A percentile compares a stretch with the other conserved stretches of the same genome.
Evolutionary conservation across 2,797 vertebrate genomes (phyloP).

Genomic region (Fistularia commersonii): DNA sequence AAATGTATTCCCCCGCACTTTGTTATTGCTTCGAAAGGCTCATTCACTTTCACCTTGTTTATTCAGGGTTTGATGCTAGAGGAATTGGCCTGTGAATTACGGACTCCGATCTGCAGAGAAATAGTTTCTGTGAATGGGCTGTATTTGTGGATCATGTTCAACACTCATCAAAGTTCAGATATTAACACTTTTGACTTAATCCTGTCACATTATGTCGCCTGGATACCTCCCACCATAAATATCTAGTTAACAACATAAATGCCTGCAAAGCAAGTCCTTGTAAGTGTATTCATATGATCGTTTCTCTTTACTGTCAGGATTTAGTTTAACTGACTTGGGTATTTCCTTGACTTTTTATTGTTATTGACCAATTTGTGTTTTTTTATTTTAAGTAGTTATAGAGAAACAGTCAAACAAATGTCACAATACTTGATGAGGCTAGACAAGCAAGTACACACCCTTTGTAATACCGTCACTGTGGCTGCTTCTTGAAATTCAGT

Average conservation of each 20-base stretch:
- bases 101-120: slow-evolving; percentile 21
- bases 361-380: not conserved
- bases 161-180: slow-evolving; percentile 9
- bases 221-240: not conserved
- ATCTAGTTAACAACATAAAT: not conserved
- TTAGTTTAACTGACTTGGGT: no score
- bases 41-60: slow-evolving; percentile 75
- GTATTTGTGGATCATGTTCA: slow-evolving; percentile 18
- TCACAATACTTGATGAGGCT: no score
- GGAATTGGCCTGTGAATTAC: slow-evolving; percentile 59
- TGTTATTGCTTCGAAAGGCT: slow-evolving; percentile 68
- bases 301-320: no score
- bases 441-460: no score
- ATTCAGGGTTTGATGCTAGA: slow-evolving; percentile 49
- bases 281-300: no score
- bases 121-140: slow-evolving; percentile 25
- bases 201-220: no score
- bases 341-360: not conserved
- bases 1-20: slow-evolving; percentile 77
- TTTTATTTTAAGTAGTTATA: not conserved
- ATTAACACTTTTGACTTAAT: no score
- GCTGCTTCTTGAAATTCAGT: no score
- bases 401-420: no score
- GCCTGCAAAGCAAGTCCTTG: not conserved
- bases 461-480: no score